These are phyloP conservation scores for Strongylocentrotus purpuratus DNA, from an alignment of 35 echinoderm and acorn worm genomes.

Conservation along the genomic window DNA sequence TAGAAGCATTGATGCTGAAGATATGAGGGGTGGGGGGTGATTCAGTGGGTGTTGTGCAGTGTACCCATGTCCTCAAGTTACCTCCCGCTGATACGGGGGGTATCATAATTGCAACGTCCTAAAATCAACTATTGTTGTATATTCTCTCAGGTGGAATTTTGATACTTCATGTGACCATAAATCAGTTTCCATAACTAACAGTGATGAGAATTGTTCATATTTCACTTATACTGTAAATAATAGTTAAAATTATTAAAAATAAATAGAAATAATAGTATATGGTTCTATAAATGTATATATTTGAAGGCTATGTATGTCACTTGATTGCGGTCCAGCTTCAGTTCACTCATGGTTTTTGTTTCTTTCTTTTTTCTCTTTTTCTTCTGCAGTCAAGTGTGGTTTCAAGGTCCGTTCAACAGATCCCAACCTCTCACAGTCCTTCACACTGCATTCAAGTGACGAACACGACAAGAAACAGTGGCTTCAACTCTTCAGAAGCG, in stretches of 20 bases:
- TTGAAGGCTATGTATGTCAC: background rate
- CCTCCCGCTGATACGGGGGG: background rate
- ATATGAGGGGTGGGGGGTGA: background rate
- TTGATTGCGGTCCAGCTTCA: background rate
- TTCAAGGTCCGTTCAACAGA: conserved; percentile 87
- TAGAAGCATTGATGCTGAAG: background rate
- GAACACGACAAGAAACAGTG: conserved; percentile 99
- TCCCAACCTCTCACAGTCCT: conserved; percentile 71
- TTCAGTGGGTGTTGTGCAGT: background rate
- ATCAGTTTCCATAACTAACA: background rate
- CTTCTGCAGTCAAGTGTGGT: conserved; percentile 78
- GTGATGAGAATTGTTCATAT: background rate
- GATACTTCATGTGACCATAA: background rate
- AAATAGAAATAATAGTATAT: no score
- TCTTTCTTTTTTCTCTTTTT: conserved; percentile 41
- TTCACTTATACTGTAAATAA: background rate
- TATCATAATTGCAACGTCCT: background rate
- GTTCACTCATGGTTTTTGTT: background rate
- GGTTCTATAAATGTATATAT: background rate
- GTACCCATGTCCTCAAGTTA: background rate
- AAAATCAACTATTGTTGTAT: background rate
- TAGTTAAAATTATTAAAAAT: no score
- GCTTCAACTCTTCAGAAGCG: conserved; percentile 81
- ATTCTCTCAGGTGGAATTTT: background rate
- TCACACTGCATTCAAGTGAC: conserved; percentile 79